Base-by-base conservation (phyloP, 2,797 vertebrate species). In the Rhodeus uyekii region DNA sequence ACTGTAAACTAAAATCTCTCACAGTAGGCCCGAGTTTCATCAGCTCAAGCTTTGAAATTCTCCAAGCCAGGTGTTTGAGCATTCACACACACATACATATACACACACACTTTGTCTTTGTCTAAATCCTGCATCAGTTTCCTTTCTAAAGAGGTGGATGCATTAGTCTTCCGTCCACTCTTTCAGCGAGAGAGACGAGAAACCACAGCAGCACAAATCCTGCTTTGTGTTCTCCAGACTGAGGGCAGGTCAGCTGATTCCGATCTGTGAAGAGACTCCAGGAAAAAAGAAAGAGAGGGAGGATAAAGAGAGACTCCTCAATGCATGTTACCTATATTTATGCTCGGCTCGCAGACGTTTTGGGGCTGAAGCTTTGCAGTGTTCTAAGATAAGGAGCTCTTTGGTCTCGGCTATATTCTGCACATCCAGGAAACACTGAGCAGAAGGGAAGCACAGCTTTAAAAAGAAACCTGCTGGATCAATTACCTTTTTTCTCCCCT, bases 181-280 rank as follows among this genome's bases (percentile, higher is more conserved):
- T 53, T 61, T 76, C 75, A 44, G 22, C 48, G 14, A 50, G 34
- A 73, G 65, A 77, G 61, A 65, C 4, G 65, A 77, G 71, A 60
- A 84, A 77, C 65, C 71, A 78, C 68, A 22, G 22, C 38, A 55
- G 75, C 69, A 80, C 73, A 83, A 71, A 81, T 82, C 73, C 82
- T 73, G 72, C 76, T 86, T 82, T 71, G 60, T 78, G n/a, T 78
- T 78, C 53, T 64, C 42, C 8, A 72, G 75, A 79, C 75, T 79
- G 68, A 81, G 74, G 68, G 76, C 68, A 83, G 68, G 78, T 81
- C 86, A 85, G 75, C 42, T 82, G 82, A 85, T 72, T 85, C 80
- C 53, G 32, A 77, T 46, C 42, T 63, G 73, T 76, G 61, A 63
- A 46, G 71, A 61, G 71, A 48, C 53, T 81, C 48, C 74, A 78